These are phyloP conservation scores for Lasioglossum oenotherae DNA, from an alignment of 2,888 invertebrate species.

Conservation along the genomic window DNA sequence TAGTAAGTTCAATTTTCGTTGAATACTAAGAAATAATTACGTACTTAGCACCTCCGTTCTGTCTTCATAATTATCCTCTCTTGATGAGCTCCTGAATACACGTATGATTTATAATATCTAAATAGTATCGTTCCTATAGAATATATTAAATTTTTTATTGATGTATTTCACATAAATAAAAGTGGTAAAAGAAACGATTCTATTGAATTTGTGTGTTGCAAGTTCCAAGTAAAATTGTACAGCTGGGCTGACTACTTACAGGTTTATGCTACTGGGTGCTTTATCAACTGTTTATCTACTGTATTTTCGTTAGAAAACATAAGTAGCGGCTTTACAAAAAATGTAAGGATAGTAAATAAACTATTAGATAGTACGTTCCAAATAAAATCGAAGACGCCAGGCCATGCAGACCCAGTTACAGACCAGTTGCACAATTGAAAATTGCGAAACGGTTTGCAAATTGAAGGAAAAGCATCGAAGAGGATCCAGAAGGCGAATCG, in stretches of 20 bases:
- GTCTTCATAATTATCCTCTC: not conserved
- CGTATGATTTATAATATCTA: not conserved
- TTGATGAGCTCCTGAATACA: not conserved
- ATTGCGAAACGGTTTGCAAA: not conserved
- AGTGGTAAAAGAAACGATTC: not conserved
- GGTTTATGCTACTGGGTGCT: not conserved
- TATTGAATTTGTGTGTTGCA: not conserved
- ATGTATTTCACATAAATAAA: constrained; percentile 6
- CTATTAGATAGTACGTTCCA: not conserved
- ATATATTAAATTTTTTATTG: not conserved
- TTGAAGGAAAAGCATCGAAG: not conserved
- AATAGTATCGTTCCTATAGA: not conserved
- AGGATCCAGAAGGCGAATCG: not conserved
- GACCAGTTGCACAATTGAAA: not conserved
- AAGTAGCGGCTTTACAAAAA: not conserved
- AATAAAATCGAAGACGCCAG: not conserved
- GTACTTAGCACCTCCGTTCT: not conserved
- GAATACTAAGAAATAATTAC: not conserved
- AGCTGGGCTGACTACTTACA: not conserved
- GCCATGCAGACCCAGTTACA: not conserved
- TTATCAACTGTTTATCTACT: not conserved
- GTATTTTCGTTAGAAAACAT: not conserved
- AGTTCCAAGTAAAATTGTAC: not conserved
- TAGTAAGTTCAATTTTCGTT: not conserved
- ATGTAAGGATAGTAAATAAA: not conserved